Evolutionary conservation across 2,113 vertebrate genomes (phyloP), one percentile per base, ranked within the genome.

Genomic region (Mesoclemmys tuberculata): DNA sequence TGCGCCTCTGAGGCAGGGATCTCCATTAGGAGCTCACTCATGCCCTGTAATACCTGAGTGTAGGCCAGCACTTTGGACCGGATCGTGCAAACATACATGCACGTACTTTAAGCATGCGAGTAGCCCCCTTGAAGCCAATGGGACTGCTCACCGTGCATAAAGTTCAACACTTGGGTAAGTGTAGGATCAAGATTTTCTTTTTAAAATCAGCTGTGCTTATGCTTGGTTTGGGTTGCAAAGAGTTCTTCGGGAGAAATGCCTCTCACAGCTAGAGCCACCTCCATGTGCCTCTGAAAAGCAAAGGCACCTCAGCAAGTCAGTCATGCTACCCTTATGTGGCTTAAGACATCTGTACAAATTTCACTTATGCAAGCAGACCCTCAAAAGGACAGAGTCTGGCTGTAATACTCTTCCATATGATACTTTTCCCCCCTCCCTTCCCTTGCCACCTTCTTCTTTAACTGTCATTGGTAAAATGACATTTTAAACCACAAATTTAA

Each of bases 301-400:
- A 87, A 80, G 91, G 18, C 75, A 93, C 91, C 75, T 84, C 91
- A 91, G 94, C 71, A 75, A 78, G 92, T 90, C 82, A 79, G 77
- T 94, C 75, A 85, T 61, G 77, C 82, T 87, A 81, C 61, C 41
- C 80, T 92, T 84, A 88, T 24, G 6, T 87, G 87, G 41, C 52
- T 41, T 88, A 52, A 85, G 93, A 95, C 93, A 96, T 97, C 91
- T 97, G 97, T 93, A 95, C 94, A 95, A 93, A 96, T 96, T 92
- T 96, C 90, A 96, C 93, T 93, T 94, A 93, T 61, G n/a, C 94
- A 93, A 96, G 77, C 89, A 94, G 92, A 94, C 91, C 80, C 88
- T 94, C 89, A 80, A 51, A 91, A 93, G 84, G 68, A 58, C 75
- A 91, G 89, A 89, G 84, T 93, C 87, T 94, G 95, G 84, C 89